Evolutionary conservation across 2,888 invertebrate genomes (phyloP).

Genomic region (Sphaerophoria rueppellii): DNA sequence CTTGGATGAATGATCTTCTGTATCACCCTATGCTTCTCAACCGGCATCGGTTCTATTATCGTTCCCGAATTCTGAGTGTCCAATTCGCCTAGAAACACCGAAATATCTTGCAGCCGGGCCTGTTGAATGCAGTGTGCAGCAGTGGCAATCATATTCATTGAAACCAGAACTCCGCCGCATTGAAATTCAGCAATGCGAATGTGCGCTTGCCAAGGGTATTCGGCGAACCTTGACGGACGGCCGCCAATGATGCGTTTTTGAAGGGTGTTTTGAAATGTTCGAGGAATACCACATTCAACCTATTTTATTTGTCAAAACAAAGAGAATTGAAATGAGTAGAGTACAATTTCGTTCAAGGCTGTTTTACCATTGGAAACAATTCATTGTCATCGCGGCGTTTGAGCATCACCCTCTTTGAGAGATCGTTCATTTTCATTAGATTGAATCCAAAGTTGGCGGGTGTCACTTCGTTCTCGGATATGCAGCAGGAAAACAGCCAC

Average conservation of each 20-base stretch:
- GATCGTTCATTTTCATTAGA: conserved; percentile 76
- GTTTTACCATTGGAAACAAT: conserved; percentile 75
- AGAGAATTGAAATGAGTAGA: background rate
- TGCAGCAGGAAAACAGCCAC: conserved; percentile 89
- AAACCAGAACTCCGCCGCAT: conserved; percentile 92
- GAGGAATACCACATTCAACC: conserved; percentile 87
- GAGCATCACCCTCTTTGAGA: conserved; percentile 80
- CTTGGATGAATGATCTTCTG: conserved; percentile 91
- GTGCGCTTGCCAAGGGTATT: conserved; percentile 94
- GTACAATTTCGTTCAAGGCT: background rate
- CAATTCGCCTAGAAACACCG: conserved; percentile 90
- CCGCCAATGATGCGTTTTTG: conserved; percentile 92
- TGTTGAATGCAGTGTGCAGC: conserved; percentile 93
- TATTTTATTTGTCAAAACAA: conserved; percentile 74
- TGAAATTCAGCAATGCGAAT: conserved; percentile 92
- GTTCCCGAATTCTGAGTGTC: conserved; percentile 89
- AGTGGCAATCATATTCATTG: conserved; percentile 88
- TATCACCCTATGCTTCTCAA: conserved; percentile 87
- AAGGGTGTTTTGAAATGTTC: conserved; percentile 83
- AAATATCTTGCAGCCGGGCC: conserved; percentile 88
- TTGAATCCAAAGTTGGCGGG: conserved; percentile 78
- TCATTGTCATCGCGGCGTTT: conserved; percentile 81
- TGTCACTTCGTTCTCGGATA: conserved; percentile 79
- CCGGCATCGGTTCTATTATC: conserved; percentile 85
- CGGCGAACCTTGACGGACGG: conserved; percentile 87